Evolutionary conservation across 1,140 invertebrate species (phyloP).

Genomic region (Metaphire vulgaris): DNA sequence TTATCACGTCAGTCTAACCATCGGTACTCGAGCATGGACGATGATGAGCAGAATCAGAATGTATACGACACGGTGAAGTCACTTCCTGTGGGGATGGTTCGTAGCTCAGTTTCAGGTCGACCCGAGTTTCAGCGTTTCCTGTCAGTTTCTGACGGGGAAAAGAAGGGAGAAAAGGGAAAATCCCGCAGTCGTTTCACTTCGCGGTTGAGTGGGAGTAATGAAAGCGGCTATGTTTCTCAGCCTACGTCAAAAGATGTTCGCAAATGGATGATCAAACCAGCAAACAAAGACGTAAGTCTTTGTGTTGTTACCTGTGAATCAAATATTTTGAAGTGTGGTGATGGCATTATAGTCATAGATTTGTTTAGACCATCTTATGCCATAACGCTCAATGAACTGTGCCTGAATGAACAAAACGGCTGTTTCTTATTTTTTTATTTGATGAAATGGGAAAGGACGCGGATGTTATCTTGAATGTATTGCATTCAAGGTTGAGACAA

Average conservation of each 20-base stretch:
- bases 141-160: background rate
- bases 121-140: background rate
- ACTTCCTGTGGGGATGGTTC: background rate
- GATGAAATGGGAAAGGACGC: no score
- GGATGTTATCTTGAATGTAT: no score
- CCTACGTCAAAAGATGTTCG: constrained; percentile 1
- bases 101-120: constrained; percentile 1
- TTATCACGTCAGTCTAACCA: background rate
- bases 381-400: no score
- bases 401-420: no score
- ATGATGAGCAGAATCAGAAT: background rate
- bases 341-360: no score
- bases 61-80: constrained; percentile 18
- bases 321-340: no score
- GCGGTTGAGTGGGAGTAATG: background rate
- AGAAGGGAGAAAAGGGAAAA: background rate
- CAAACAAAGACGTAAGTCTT: constrained; percentile 14
- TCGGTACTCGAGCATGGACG: no score
- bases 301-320: no score
- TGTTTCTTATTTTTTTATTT: no score
- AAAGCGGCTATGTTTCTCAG: background rate
- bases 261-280: constrained; percentile 20
- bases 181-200: background rate
- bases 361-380: no score
- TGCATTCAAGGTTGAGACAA: no score